phyloP scores from a whole-genome alignment of 2,113 vertebrate genomes.

The Lycocorax pyrrhopterus region DNA sequence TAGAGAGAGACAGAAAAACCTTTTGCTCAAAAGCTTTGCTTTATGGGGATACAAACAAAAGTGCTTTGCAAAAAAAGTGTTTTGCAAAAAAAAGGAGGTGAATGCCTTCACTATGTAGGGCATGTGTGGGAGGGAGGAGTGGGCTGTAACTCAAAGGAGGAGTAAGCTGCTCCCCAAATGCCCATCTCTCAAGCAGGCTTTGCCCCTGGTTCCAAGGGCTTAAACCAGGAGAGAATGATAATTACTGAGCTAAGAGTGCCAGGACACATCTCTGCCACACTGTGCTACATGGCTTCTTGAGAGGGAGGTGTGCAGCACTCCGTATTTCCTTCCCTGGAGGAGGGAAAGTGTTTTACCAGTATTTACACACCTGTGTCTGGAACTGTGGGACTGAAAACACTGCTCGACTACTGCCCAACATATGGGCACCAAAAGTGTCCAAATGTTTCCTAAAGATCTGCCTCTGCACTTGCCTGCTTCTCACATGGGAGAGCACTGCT shows the following conservation, averaged over 20 bases:
- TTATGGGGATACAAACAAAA: not conserved
- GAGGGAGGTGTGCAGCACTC: not conserved
- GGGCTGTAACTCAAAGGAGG: not conserved
- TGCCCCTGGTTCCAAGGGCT: not conserved
- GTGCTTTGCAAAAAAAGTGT: not conserved
- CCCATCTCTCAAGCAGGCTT: not conserved
- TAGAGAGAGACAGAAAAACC: not conserved
- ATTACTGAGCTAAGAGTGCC: not conserved
- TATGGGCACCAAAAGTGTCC: fast-evolving
- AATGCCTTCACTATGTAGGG: not conserved
- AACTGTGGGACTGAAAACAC: not conserved
- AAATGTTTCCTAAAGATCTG: not conserved
- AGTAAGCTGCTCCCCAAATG: not conserved
- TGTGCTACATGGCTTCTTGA: fast-evolving
- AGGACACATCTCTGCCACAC: not conserved
- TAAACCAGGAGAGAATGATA: not conserved
- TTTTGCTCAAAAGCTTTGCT: not conserved
- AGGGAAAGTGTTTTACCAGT: not conserved
- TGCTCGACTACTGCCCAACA: not conserved
- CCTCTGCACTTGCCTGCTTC: not conserved
- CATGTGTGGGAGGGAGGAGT: not conserved
- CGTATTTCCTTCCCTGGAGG: not conserved
- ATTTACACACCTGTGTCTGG: not conserved
- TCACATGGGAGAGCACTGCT: not conserved
- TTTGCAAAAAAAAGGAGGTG: not conserved